A percentile compares a stretch with the other conserved stretches of the same genome.
Evolutionary conservation across 2,797 vertebrate species (phyloP).

Genomic region (Phataginus tetradactyla): DNA sequence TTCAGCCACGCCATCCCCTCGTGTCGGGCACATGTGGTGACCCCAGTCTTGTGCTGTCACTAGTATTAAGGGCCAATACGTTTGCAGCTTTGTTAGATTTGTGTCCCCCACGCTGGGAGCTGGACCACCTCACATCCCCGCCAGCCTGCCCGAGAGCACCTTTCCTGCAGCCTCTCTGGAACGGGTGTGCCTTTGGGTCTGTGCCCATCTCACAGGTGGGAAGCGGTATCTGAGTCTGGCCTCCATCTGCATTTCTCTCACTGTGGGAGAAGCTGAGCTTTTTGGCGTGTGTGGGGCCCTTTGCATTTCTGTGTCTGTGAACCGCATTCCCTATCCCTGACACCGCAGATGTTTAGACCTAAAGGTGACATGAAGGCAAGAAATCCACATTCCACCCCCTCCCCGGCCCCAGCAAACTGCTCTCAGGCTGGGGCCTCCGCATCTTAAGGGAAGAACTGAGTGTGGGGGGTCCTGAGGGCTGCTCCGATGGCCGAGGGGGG

Average conservation of each 20-base stretch:
- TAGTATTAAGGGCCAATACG: not conserved
- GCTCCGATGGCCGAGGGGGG: fast-evolving
- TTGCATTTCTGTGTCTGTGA: not conserved
- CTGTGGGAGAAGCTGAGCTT: not conserved
- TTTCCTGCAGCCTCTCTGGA: not conserved
- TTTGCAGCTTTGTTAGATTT: not conserved
- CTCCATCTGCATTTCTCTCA: fast-evolving
- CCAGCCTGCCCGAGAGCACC: not conserved
- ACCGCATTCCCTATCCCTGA: fast-evolving
- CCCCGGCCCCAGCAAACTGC: not conserved
- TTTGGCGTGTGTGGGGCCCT: not conserved
- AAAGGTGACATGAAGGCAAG: not conserved
- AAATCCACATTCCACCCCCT: fast-evolving
- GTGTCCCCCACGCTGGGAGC: not conserved
- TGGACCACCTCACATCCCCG: fast-evolving
- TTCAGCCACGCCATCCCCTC: no score
- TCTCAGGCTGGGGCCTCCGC: not conserved
- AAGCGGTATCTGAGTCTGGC: fast-evolving
- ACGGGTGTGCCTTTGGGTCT: not conserved
- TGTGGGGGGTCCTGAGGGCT: not conserved
- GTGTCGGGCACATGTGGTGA: no score
- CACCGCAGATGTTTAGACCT: not conserved
- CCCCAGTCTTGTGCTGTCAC: no score
- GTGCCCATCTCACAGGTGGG: not conserved
- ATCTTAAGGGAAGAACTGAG: not conserved